Conservation (phyloP, 2,113 vertebrate genomes). For the Salminus brasiliensis region DNA sequence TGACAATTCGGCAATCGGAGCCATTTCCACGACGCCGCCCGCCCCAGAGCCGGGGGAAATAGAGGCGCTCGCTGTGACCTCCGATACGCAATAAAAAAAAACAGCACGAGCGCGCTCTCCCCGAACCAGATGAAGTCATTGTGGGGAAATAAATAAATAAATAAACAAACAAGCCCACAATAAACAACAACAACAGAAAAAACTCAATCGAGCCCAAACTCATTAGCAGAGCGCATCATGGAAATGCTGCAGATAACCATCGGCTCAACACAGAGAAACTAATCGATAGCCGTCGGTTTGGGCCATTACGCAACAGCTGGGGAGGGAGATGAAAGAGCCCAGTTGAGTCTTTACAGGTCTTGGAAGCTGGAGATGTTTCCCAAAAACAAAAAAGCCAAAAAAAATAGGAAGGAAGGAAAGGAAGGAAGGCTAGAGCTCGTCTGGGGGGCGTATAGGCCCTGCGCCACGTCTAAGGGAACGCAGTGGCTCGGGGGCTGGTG, state of each 20-base stretch:
- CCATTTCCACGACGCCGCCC: slow-evolving; percentile 11
- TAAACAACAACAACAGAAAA: too few relatives aligned
- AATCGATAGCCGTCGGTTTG: slow-evolving; percentile 46
- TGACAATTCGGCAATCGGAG: slow-evolving; percentile 20
- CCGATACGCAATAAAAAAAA: slow-evolving; percentile 18
- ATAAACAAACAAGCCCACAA: not conserved
- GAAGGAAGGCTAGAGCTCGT: not conserved
- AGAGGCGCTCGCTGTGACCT: not conserved
- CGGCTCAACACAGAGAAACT: slow-evolving; percentile 38
- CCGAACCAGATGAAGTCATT: slow-evolving; percentile 46
- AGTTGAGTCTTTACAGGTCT: slow-evolving; percentile 14
- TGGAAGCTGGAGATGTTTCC: not conserved
- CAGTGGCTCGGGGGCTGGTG: too few relatives aligned
- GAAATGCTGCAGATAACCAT: slow-evolving; percentile 44
- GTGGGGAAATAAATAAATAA: not conserved
- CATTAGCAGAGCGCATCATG: slow-evolving; percentile 50
- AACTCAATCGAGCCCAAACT: not conserved
- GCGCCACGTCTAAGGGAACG: not conserved
- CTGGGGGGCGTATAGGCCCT: not conserved
- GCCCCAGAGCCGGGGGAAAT: not conserved
- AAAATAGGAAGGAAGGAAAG: not conserved
- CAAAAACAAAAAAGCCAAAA: not conserved
- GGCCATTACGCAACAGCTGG: slow-evolving; percentile 44
- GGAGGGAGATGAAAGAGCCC: slow-evolving; percentile 34
- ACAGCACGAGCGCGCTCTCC: not conserved